Evolutionary conservation across 2,888 invertebrate genomes (phyloP), one percentile per base, ranked within the genome.

Genomic region (Platycheirus rosarum): DNA sequence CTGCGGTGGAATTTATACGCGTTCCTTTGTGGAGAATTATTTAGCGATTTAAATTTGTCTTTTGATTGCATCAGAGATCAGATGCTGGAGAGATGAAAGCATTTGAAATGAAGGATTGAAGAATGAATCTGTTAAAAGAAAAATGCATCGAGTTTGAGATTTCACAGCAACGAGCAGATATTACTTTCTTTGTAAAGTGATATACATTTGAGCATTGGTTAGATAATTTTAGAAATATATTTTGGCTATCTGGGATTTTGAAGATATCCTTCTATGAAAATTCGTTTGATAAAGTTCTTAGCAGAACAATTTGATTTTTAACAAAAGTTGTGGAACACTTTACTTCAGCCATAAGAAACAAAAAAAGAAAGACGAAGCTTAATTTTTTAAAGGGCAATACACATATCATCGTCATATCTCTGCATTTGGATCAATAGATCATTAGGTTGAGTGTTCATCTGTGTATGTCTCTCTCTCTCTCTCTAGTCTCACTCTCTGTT

Each of bases 21-120:
- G 55, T 9, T 55, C 11, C 7, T 7, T 42, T 42, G 16, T 42
- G 29, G 60, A 42, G 42, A 60, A 60, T 60, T 60, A 60, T 60
- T 60, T 60, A 42, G 44, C 42, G 40, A 60, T 60, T 60, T 60
- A 60, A 60, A 60, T 60, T 60, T 60, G 44, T 60, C 60, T 44
- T 44, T 60, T 57, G n/a, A 60, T 60, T 60, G 23, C 23, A 7
- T 9, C n/a, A n/a, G n/a, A n/a, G 37, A 46, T 29, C n/a, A n/a
- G 53, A 53, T 35, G 18, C 44, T 66, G 66, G 66, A 66, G 11
- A 42, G 42, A 60, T 60, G 18, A 60, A 60, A 60, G 51, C 53
- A 53, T 42, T 44, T 13, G 11, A 14, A 37, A n/a, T 9, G 7
- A 37, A 44, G 44, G 51, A 26, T 40, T 29, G 29, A 66, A 44